Evolutionary conservation across 2,113 vertebrate genomes (phyloP).

Genomic region (Halichoeres trimaculatus): DNA sequence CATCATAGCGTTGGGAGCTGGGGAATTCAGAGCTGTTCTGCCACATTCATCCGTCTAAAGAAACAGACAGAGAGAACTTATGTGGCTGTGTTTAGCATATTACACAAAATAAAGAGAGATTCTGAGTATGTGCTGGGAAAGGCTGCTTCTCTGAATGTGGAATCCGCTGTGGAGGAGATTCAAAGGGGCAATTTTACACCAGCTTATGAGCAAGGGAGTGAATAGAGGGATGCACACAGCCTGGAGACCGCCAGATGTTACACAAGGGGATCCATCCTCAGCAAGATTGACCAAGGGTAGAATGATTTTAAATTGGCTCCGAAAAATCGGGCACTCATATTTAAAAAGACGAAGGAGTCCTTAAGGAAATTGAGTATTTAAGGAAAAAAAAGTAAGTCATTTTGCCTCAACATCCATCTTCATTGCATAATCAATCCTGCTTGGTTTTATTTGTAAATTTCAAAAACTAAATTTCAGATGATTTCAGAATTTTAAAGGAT

Average conservation of each 20-base stretch:
- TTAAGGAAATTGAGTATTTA: slow-evolving; percentile 44
- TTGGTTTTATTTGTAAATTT: background rate
- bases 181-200: slow-evolving; percentile 78
- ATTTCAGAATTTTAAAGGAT: no score
- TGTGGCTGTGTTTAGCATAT: slow-evolving; percentile 63
- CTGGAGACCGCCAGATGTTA: slow-evolving; percentile 69
- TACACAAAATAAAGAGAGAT: slow-evolving; percentile 73
- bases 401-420: slow-evolving; percentile 20
- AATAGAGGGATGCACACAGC: slow-evolving; percentile 59
- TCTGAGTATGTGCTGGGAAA: slow-evolving; percentile 61
- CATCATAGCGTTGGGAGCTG: slow-evolving; percentile 56
- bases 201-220: slow-evolving; percentile 73
- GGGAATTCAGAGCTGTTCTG: slow-evolving; percentile 63
- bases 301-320: slow-evolving; percentile 75
- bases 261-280: slow-evolving; percentile 73
- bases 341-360: slow-evolving; percentile 61
- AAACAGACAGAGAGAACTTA: slow-evolving; percentile 60
- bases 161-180: slow-evolving; percentile 62
- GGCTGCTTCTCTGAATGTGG: slow-evolving; percentile 65
- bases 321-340: slow-evolving; percentile 64
- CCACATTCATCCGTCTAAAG: slow-evolving; percentile 65
- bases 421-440: background rate
- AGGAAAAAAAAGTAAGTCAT: slow-evolving; percentile 26
- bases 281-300: slow-evolving; percentile 67
- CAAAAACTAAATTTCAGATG: slow-evolving; percentile 20